These are phyloP conservation scores for rat (Rattus norvegicus) DNA, from an alignment of 2,113 vertebrate genomes.

Conservation along the genomic window DNA sequence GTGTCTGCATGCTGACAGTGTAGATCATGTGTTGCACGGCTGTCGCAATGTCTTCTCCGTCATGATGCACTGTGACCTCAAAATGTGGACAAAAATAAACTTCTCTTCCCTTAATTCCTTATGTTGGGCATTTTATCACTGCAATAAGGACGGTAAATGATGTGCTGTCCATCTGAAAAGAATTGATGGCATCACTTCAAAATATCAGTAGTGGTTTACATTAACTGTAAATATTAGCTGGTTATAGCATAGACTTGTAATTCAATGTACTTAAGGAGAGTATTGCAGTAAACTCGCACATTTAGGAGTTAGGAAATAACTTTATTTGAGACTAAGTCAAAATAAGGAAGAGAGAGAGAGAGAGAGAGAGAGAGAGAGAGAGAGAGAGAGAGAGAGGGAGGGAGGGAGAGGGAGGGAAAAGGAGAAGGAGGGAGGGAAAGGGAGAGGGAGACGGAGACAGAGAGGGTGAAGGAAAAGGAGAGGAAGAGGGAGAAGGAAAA, in stretches of 20 bases:
- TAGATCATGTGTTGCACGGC: not conserved
- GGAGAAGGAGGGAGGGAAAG: accelerated
- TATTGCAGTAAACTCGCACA: not conserved
- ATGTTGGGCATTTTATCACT: not conserved
- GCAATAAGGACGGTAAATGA: not conserved
- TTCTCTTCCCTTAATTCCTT: not conserved
- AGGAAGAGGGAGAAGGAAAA: too few relatives aligned
- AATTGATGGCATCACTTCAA: not conserved
- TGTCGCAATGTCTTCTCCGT: too few relatives aligned
- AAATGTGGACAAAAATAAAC: not conserved
- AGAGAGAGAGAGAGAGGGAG: too few relatives aligned
- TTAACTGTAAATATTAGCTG: not conserved
- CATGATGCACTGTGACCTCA: too few relatives aligned
- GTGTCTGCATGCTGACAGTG: not conserved
- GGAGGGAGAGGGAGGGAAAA: too few relatives aligned
- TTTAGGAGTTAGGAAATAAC: not conserved
- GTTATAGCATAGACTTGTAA: too few relatives aligned
- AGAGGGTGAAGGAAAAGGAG: not conserved
- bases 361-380: too few relatives aligned
- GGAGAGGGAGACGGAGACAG: too few relatives aligned
- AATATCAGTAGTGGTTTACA: not conserved
- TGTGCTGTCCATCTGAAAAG: not conserved
- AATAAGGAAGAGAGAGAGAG: not conserved
- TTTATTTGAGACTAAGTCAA: not conserved
- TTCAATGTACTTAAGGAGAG: not conserved